Base-by-base conservation (phyloP, 1,140 invertebrate species). In the Solenopsis fugax region DNA sequence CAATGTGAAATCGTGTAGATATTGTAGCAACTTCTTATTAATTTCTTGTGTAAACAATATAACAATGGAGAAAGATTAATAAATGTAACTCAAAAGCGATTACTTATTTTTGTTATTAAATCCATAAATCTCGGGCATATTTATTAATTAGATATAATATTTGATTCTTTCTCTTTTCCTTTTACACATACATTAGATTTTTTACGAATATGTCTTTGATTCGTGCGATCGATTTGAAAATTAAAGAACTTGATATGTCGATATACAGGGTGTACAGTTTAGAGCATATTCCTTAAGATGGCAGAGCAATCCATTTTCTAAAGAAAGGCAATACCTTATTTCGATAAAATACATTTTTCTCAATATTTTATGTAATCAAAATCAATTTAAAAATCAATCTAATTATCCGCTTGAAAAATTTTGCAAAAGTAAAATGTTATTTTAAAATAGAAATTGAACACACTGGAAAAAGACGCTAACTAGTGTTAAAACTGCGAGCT, bases 391-490 rank as follows among this genome's bases (percentile, higher is more conserved):
- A 50, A 41, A 41, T 18, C 18, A n/a, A 24, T 34, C 1, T 60
- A 18, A 48, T 54, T 18, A 64, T 21, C 2, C 7, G 45, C 13
- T 75, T 48, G n/a, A 48, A 58, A 58, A 75, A 50, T 50, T 75
- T 34, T 12, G 7, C n/a, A 16, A 84, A 41, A 54, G 0, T 34
- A 48, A 48, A 21, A 34, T 16, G 3, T 9, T 13, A 41, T 18
- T 54, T 80, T 21, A 21, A 67, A 56, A 41, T 21, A 6, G 0
- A 37, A 5, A 58, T 21, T 48, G 24, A 58, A 58, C 5, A 50
- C 6, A 6, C 54, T 50, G 54, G 80, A 50, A 50, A 62, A 75
- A 48, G 21, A 62, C 80, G 80, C 69, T 62, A 84, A 84, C 69
- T 84, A n/a, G 69, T 18, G 54, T 62, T 21, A 7, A 45, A 50